A percentile compares a stretch with the other conserved stretches of the same genome.
These are phyloP conservation scores for Drosophila picticornis DNA, from an alignment of 2,888 invertebrate species.

Conservation along the genomic window DNA sequence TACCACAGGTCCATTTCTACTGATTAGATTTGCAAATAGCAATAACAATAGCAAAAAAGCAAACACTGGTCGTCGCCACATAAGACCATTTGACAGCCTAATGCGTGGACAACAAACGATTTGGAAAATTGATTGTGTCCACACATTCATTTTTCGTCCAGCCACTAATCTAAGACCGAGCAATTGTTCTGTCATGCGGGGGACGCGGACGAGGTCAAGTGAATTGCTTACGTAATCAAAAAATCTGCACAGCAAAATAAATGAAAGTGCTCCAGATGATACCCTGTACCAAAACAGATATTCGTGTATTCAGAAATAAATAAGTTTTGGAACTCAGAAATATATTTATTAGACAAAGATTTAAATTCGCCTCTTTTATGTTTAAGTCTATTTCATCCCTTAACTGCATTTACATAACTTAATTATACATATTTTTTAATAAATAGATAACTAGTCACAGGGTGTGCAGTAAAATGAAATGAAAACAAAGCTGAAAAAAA, in stretches of 20 bases:
- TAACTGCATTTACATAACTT: neutral
- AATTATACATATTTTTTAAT: neutral
- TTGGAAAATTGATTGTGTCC: slow-evolving; percentile 68
- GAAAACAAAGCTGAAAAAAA: neutral
- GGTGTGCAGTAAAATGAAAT: neutral
- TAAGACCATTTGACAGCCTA: slow-evolving; percentile 57
- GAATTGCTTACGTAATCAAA: slow-evolving; percentile 41
- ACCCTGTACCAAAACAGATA: neutral
- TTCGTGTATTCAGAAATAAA: neutral
- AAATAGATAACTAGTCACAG: neutral
- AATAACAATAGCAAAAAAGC: neutral
- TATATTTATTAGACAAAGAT: neutral
- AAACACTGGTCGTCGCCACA: neutral
- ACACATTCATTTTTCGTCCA: slow-evolving; percentile 35
- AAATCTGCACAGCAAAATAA: slow-evolving; percentile 31
- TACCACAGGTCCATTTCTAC: neutral
- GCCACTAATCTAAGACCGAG: slow-evolving; percentile 18
- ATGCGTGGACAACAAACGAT: slow-evolving; percentile 58
- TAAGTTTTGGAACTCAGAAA: neutral
- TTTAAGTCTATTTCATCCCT: neutral
- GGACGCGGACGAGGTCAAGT: neutral
- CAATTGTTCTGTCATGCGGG: slow-evolving; percentile 6
- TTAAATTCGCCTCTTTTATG: neutral
- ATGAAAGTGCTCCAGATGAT: neutral
- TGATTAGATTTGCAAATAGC: neutral